Base-by-base conservation (phyloP, 1,140 invertebrate species). In the Geopemphigus sp. region DNA sequence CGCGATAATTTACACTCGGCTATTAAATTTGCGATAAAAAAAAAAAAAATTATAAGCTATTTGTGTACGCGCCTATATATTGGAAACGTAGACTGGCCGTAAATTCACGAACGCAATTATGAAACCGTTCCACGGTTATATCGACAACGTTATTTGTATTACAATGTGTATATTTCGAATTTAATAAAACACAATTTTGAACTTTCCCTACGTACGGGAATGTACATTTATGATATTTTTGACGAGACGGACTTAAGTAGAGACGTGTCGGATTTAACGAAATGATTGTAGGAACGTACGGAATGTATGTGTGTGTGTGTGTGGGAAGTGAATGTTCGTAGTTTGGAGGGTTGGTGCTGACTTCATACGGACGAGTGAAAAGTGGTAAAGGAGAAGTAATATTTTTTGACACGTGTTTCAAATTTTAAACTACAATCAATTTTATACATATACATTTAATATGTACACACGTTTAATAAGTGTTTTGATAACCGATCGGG, bases 101-200 rank as follows among this genome's bases (percentile, higher is more conserved):
- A 50, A 39, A 39, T 39, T 39, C 32, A 39, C 32, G 3, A 39
- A 39, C 8, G 32, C 8, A 39, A 4, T 39, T 39, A 39, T 39
- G 19, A 19, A 54, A 54, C 53, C 3, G 8, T 8, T 39, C 8
- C 8, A 39, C 8, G 32, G 32, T 54, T 54, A 54, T 19, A 54
- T 54, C 19, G 15, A 54, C 15, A n/a, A 54, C 32, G 3, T 4
- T 45, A 45, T 66, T 39, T 39, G 19, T 19, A 22, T 45, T 45
- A 66, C 24, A 15, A 68, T 15, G 47, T 17, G 22, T 39, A 17
- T 29, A 61, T 64, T 47, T 24, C 1, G 24, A 47, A 68, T 47
- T 47, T 68, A 24, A 24, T 68, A 68, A 68, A 68, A 68, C 47
- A 68, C 5, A 15, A 24, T 24, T 68, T n/a, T 68, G 63, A 64